Conservation (phyloP, 2,113 vertebrate species). For the Steatornis caripensis region DNA sequence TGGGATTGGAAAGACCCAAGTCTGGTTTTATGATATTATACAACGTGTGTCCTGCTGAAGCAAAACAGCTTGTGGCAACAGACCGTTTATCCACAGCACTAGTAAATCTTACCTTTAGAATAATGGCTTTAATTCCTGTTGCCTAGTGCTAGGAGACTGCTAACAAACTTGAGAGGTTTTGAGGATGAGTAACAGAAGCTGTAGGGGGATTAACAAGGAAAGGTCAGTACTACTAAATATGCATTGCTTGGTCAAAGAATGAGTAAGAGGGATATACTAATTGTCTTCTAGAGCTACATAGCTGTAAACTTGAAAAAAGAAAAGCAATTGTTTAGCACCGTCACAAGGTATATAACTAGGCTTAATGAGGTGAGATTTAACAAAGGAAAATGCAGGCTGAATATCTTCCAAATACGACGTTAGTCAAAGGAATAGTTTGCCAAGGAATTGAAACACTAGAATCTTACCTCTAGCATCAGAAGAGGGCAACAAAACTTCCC, state of each 20-base stretch:
- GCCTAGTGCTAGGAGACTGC: neutral
- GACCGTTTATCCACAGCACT: neutral
- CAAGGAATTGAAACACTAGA: neutral
- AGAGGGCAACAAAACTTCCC: neutral
- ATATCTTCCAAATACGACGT: neutral
- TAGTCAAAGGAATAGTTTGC: neutral
- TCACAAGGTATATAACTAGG: neutral
- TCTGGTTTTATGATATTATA: neutral
- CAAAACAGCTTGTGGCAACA: neutral
- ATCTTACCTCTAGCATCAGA: neutral
- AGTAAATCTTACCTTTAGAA: neutral
- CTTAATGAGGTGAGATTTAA: slow-evolving; percentile 25
- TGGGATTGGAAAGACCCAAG: neutral
- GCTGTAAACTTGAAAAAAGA: neutral
- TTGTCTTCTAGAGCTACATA: neutral
- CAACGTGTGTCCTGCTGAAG: neutral
- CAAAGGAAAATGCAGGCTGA: neutral
- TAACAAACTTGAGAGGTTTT: neutral
- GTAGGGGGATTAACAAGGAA: neutral
- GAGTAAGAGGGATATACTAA: neutral
- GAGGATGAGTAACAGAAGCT: neutral
- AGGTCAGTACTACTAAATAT: slow-evolving; percentile 18
- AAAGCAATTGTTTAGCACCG: slow-evolving; percentile 5
- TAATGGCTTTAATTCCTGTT: neutral
- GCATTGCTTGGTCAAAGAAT: neutral